Base-by-base conservation (phyloP, 1,140 invertebrate species). In the Lordiphosa collinella region DNA sequence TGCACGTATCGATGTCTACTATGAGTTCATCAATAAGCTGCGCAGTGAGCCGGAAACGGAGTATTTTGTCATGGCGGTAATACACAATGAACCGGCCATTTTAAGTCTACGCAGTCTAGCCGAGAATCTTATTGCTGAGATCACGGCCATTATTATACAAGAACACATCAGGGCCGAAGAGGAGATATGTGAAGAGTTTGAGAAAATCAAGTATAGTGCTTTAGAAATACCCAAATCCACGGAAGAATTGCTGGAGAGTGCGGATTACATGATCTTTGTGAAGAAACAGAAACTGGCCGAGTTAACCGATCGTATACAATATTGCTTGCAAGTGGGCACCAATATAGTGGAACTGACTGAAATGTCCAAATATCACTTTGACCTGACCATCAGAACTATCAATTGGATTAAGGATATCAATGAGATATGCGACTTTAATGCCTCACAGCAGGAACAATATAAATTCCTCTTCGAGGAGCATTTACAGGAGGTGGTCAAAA, bases 381-480 rank as follows among this genome's bases (percentile, higher is more conserved):
- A 91, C 51, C 89, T 93, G 1, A 94, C 94, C 73, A 92, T 92
- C 9, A 89, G 84, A 46, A 94, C 93, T 1, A 91, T 95, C 0
- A 93, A 92, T 66, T 96, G 94, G 94, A 75, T 94, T 6, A 90
- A 91, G 49, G 91, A 92, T 38, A 95, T 95, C 10, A 92, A 93
- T 72, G 92, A 93, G 3, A 92, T 95, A 36, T 92, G 95, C 63
- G 92, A 94, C 13, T 91, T 92, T 78, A 94, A 94, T 86, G 92
- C 92, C 36, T 91, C 91, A 29, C 92, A 94, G 59, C 93, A 94
- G 79, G 96, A 97, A 90, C 92, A 93, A 25, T 93, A 92, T 37
- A 96, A 96, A 90, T 93, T 92, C 47, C 92, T 94, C 49, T 93
- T 96, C 76, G 96, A 97, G 90, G 94, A 96, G 72, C 91, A 91